Evolutionary conservation across 1,140 invertebrate genomes (phyloP), one percentile per base, ranked within the genome.

Genomic region (Acromyrmex charruanus): DNA sequence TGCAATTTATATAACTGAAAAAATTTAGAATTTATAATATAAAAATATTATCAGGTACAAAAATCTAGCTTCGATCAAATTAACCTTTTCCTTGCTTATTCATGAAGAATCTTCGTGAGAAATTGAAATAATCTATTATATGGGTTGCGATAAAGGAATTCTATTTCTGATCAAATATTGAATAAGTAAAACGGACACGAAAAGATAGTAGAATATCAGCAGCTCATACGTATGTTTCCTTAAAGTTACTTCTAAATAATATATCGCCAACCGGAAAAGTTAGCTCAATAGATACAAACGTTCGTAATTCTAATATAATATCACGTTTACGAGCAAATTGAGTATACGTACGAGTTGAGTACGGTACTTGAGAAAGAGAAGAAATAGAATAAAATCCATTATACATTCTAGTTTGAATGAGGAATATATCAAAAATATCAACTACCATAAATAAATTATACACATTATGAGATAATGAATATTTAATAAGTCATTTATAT

Each of bases 211-310:
- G 25, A 49, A 59, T 82, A 35, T 74, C 25, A 82, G 7, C 2
- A 25, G 14, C 21, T 4, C 16, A 25, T 25, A 18, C 39, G 25
- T 51, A 35, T 53, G 51, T 39, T 89, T 77, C 44, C 9, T 59
- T 55, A 39, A 75, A 55, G 69, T 44, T 69, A 31, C 72, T 68
- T 18, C 63, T 75, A 21, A 58, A 88, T 80, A 85, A 88, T 80
- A 80, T 61, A 89, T 89, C 55, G 25, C 39, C 28, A 31, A 74
- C 39, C 59, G 74, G 44, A 85, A 86, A 63, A 55, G 51, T 49
- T 65, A 12, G 39, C 1, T 21, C 39, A 53, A 84, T 61, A 44
- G 3, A 25, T 49, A 82, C 51, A 25, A 31, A 75, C 7, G 55
- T 53, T 39, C 79, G 7, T n/a, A 9, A 7, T 55, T 12, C 25